phyloP scores from a whole-genome alignment of 2,888 invertebrate genomes.

The Synanthedon andrenaeformis region DNA sequence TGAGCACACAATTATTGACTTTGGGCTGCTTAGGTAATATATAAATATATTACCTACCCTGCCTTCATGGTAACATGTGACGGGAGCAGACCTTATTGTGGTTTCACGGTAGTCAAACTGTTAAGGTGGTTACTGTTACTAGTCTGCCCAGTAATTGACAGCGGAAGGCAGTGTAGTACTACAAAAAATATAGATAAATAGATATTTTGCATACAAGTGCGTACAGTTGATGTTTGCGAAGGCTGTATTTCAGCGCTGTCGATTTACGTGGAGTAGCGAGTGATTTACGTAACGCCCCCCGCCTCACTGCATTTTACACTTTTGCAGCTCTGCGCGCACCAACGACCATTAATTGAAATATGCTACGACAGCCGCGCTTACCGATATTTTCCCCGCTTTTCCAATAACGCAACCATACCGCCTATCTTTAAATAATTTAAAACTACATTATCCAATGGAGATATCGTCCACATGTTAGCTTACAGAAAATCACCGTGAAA shows the following conservation, averaged over 20 bases:
- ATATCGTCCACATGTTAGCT: background rate
- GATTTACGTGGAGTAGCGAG: conserved; percentile 44
- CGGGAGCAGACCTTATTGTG: too few species aligned
- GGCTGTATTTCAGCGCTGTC: conserved; percentile 44
- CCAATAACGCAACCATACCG: conserved; percentile 9
- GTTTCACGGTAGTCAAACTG: too few species aligned
- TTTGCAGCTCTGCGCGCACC: conserved; percentile 61
- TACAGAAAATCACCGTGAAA: too few species aligned
- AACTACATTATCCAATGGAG: conserved; percentile 1
- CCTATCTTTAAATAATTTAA: conserved; percentile 3
- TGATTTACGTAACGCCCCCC: conserved; percentile 61
- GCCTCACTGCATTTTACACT: conserved; percentile 65
- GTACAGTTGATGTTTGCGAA: conserved; percentile 1
- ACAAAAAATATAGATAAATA: too few species aligned
- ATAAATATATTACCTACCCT: too few species aligned
- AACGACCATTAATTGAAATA: conserved; percentile 62
- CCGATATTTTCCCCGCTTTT: conserved; percentile 24
- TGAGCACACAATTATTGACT: too few species aligned
- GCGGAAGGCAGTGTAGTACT: too few species aligned
- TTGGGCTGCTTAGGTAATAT: too few species aligned
- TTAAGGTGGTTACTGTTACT: too few species aligned
- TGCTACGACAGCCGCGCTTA: conserved; percentile 35
- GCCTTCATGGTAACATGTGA: too few species aligned
- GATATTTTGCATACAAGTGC: too few species aligned
- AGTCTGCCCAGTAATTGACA: too few species aligned